These are phyloP conservation scores for Hydrotaea cyrtoneurina DNA, from an alignment of 2,888 invertebrate species.

Conservation along the genomic window DNA sequence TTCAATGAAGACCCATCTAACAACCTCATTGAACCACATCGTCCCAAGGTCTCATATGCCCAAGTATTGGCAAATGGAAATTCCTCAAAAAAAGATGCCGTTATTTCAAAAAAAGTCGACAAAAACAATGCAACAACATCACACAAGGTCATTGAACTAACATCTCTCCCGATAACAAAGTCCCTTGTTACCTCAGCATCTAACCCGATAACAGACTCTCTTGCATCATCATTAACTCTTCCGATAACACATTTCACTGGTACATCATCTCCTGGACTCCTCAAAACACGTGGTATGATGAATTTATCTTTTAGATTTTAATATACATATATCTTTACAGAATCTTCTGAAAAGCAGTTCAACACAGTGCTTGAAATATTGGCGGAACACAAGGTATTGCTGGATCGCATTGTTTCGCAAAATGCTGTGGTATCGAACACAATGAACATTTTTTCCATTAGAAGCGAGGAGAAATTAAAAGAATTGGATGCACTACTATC, in stretches of 20 bases:
- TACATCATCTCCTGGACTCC: slow-evolving; percentile 44
- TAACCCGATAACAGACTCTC: too few relatives aligned
- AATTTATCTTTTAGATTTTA: background rate
- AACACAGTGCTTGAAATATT: slow-evolving; percentile 39
- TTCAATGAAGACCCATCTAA: slow-evolving; percentile 27
- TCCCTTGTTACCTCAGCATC: too few relatives aligned
- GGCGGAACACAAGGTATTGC: slow-evolving; percentile 43
- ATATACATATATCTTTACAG: slow-evolving; percentile 1
- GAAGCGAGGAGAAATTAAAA: slow-evolving; percentile 40
- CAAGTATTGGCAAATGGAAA: too few relatives aligned
- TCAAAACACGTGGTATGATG: background rate
- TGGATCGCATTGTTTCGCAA: slow-evolving; percentile 30
- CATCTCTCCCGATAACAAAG: too few relatives aligned
- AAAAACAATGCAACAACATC: too few relatives aligned
- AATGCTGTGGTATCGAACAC: slow-evolving; percentile 19
- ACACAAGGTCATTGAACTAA: too few relatives aligned
- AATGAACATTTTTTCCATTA: slow-evolving; percentile 36
- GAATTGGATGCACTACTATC: slow-evolving; percentile 39
- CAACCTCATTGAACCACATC: too few relatives aligned
- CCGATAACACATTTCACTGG: too few relatives aligned
- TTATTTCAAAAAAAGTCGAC: slow-evolving; percentile 28
- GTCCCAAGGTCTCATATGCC: too few relatives aligned
- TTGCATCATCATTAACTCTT: too few relatives aligned
- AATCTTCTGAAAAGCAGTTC: slow-evolving; percentile 39
- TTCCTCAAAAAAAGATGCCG: too few relatives aligned